phyloP scores from a whole-genome alignment of 2,113 vertebrate genomes.

The Chamaea fasciata region DNA sequence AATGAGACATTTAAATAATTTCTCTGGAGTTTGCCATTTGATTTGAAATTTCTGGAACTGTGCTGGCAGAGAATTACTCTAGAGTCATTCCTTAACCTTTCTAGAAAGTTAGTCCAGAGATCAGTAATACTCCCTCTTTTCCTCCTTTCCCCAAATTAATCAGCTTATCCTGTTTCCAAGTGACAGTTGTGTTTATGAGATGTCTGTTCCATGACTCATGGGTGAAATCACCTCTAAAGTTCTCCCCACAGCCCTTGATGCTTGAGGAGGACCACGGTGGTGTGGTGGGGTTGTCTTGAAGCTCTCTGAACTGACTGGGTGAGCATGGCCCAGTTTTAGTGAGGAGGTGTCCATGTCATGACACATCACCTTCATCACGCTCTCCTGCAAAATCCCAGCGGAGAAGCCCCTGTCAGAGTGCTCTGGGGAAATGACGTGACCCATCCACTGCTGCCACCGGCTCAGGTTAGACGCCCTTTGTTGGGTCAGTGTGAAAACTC shows the following conservation, averaged over 20 bases:
- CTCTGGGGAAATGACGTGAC: not conserved
- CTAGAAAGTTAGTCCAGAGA: not conserved
- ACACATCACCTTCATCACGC: accelerated
- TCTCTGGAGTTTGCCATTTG: not conserved
- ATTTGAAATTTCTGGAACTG: not conserved
- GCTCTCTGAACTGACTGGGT: not conserved
- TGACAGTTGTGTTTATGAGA: not conserved
- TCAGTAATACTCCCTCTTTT: not conserved
- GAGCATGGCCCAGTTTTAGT: not conserved
- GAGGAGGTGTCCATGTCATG: not conserved
- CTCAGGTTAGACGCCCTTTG: not conserved
- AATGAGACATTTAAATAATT: not conserved
- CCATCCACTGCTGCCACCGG: not conserved
- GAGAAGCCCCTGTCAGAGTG: not conserved
- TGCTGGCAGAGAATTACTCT: not conserved
- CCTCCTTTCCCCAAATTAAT: not conserved
- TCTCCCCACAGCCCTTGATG: not conserved
- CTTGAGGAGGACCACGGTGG: not conserved
- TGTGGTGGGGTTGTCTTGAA: not conserved
- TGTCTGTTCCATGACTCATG: accelerated
- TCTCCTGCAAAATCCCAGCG: accelerated
- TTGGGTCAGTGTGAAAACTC: accelerated
- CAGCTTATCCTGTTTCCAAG: not conserved
- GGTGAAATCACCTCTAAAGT: not conserved
- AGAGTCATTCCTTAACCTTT: not conserved